phyloP scores from a whole-genome alignment of 2,113 vertebrate species.

The Acinonyx jubatus region DNA sequence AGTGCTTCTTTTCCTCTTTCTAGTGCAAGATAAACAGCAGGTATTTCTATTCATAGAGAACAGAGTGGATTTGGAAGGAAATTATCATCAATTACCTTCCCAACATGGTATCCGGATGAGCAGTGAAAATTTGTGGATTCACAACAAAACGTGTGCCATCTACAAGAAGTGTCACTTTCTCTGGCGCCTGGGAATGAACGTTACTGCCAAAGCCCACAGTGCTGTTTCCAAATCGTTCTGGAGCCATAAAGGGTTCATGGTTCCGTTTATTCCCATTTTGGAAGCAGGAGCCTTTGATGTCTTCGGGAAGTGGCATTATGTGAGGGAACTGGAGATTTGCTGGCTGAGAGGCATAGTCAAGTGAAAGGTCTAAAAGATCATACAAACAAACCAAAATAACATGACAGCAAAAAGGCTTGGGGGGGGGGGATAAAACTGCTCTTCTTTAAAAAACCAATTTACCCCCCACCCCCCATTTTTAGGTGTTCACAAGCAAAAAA shows the following conservation, averaged over 20 bases:
- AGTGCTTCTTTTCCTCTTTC: neutral
- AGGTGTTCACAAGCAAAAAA: neutral
- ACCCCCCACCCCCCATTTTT: neutral
- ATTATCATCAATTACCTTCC: slow-evolving; percentile 83
- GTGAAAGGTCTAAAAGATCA: slow-evolving; percentile 68
- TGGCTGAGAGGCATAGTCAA: slow-evolving; percentile 63
- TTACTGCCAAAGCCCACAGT: slow-evolving; percentile 64
- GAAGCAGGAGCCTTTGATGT: slow-evolving; percentile 79
- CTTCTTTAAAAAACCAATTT: neutral
- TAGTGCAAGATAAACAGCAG: neutral
- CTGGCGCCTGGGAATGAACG: slow-evolving; percentile 78
- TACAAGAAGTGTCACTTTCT: slow-evolving; percentile 89
- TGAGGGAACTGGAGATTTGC: slow-evolving; percentile 63
- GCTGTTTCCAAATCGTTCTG: slow-evolving; percentile 83
- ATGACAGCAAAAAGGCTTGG: neutral
- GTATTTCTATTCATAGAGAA: neutral
- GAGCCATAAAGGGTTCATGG: slow-evolving; percentile 75
- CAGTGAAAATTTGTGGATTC: slow-evolving; percentile 89
- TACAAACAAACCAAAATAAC: slow-evolving; percentile 38
- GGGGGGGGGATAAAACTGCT: neutral
- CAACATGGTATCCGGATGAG: slow-evolving; percentile 90
- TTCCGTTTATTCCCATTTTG: slow-evolving; percentile 82
- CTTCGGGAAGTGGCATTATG: slow-evolving; percentile 76
- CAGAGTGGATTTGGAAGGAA: neutral
- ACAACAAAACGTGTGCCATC: slow-evolving; percentile 89